A percentile compares a stretch with the other conserved stretches of the same genome.
phyloP scores from a whole-genome alignment of 2,113 vertebrate species.

The Chroicocephalus ridibundus region DNA sequence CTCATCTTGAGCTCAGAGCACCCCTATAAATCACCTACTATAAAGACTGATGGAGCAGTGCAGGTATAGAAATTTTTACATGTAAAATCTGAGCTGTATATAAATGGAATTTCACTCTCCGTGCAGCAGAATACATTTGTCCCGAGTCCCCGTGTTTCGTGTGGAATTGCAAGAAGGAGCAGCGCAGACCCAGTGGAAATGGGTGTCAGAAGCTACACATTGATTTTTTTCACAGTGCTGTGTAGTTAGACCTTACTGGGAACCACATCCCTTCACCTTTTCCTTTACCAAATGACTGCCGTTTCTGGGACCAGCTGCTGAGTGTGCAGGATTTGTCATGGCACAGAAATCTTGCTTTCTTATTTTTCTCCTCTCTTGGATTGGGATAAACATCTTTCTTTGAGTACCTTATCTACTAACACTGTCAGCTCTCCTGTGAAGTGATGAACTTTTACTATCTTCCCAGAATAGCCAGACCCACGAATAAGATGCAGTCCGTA shows the following conservation, averaged over 20 bases:
- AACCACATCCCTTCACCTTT: background rate
- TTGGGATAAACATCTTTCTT: background rate
- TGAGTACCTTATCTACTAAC: background rate
- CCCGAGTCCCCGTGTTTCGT: fast-evolving
- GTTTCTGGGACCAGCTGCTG: background rate
- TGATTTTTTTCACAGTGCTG: background rate
- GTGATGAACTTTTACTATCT: background rate
- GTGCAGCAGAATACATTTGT: background rate
- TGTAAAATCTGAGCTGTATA: no score
- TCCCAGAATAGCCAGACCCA: background rate
- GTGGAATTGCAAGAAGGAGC: background rate
- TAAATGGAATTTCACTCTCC: background rate
- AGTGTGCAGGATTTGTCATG: background rate
- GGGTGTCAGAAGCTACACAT: background rate
- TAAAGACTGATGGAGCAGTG: background rate
- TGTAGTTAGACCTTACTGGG: background rate
- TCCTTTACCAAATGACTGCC: background rate
- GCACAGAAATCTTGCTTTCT: background rate
- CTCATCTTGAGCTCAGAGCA: background rate
- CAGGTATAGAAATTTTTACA: background rate
- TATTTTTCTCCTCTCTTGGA: background rate
- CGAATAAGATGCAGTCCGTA: fast-evolving
- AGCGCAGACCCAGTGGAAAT: background rate
- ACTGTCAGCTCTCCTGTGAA: background rate
- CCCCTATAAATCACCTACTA: background rate